phyloP scores from a whole-genome alignment of 2,797 vertebrate genomes.

The Squalus acanthias region DNA sequence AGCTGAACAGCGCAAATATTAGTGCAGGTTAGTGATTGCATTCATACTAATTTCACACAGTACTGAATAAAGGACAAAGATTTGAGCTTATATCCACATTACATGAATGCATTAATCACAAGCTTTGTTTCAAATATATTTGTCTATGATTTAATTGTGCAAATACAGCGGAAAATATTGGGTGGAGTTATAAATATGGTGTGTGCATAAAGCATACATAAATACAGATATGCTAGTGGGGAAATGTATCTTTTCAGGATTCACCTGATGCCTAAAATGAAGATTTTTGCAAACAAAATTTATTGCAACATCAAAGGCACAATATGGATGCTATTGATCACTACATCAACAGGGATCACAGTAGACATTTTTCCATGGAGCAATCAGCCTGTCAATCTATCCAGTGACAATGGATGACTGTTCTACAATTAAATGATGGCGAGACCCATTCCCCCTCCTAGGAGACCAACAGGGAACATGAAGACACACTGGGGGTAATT shows the following conservation, averaged over 20 bases:
- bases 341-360: neutral
- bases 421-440: neutral
- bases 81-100: neutral
- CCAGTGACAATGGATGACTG: neutral
- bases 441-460: too few relatives aligned
- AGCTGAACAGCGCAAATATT: conserved; percentile 14
- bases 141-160: neutral
- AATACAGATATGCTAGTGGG: neutral
- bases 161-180: neutral
- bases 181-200: neutral
- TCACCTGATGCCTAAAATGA: neutral
- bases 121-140: neutral
- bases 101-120: neutral
- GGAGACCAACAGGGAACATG: neutral
- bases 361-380: neutral
- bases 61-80: neutral
- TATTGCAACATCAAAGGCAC: neutral
- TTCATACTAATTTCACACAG: neutral
- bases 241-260: neutral
- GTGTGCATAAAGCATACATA: neutral
- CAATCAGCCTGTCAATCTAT: neutral
- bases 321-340: neutral
- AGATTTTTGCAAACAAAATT: neutral
- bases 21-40: neutral
- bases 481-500: neutral